A percentile compares a stretch with the other conserved stretches of the same genome.
Conservation (phyloP, 2,797 vertebrate genomes). For the Rhinella marina region DNA sequence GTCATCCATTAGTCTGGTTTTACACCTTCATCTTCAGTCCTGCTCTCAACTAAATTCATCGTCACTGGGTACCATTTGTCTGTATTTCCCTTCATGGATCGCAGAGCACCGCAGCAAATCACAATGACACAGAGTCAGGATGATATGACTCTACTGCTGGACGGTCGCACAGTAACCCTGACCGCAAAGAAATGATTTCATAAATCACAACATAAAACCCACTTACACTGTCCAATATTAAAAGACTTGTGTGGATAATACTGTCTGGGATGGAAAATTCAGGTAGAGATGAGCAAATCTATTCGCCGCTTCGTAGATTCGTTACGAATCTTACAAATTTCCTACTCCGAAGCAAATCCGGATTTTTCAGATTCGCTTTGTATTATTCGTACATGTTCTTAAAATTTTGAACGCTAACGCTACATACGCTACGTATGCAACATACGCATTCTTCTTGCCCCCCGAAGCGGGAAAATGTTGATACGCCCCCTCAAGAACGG, state of each 20-base stretch:
- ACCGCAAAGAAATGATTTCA: background rate
- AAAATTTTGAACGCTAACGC: no score
- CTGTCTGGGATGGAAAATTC: background rate
- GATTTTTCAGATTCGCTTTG: no score
- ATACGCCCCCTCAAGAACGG: no score
- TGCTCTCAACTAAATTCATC: background rate
- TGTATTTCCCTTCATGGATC: conserved; percentile 22
- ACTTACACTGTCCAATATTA: background rate
- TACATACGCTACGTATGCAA: no score
- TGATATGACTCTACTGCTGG: background rate
- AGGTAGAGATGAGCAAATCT: no score
- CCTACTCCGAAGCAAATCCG: no score
- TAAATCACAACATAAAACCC: background rate
- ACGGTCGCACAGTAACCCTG: background rate
- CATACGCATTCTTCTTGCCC: no score
- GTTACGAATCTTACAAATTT: no score
- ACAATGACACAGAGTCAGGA: background rate
- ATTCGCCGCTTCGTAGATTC: no score
- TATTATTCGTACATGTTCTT: no score
- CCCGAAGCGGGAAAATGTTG: no score
- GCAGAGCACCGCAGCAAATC: background rate
- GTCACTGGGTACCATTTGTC: background rate
- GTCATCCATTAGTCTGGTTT: background rate
- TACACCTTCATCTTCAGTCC: background rate
- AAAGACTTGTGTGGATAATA: background rate